Evolutionary conservation across 1,140 invertebrate genomes (phyloP).

Genomic region (Brachionus rubens): DNA sequence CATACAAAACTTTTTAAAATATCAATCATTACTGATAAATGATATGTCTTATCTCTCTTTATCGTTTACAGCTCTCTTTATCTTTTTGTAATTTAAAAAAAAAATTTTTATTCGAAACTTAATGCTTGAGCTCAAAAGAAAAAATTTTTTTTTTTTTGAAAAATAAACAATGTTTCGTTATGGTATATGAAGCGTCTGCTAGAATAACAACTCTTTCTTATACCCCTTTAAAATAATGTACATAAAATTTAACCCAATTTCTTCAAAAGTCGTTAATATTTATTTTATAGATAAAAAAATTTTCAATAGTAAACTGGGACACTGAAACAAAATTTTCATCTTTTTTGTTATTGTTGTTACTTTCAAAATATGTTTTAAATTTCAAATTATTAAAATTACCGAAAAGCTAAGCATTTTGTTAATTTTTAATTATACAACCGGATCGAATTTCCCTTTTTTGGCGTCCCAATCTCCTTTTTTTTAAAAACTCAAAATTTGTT

Average conservation of each 20-base stretch:
- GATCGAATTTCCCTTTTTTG: not conserved
- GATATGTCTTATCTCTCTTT: conserved; percentile 23
- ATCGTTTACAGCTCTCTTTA: no score
- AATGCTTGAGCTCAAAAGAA: no score
- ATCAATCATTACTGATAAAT: conserved; percentile 35
- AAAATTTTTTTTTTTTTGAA: not conserved
- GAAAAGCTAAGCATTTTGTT: not conserved
- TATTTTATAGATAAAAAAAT: conserved; percentile 22
- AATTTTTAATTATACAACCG: not conserved
- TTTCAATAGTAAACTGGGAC: conserved; percentile 15
- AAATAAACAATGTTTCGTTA: conserved; percentile 41
- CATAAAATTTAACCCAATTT: conserved; percentile 38
- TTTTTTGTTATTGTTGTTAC: not conserved
- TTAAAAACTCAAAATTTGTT: not conserved
- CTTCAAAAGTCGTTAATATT: conserved; percentile 30
- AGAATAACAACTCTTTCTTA: conserved; percentile 32
- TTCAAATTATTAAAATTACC: no score
- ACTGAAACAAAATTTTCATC: conserved; percentile 12
- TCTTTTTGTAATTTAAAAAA: no score
- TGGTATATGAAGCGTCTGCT: conserved; percentile 40
- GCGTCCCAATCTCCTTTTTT: not conserved
- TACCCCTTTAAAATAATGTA: not conserved
- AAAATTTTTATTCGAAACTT: no score
- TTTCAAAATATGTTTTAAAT: no score
- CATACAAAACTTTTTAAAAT: not conserved